These are phyloP conservation scores for Drosophila ogumai DNA, from an alignment of 1,140 invertebrate species.

Conservation along the genomic window DNA sequence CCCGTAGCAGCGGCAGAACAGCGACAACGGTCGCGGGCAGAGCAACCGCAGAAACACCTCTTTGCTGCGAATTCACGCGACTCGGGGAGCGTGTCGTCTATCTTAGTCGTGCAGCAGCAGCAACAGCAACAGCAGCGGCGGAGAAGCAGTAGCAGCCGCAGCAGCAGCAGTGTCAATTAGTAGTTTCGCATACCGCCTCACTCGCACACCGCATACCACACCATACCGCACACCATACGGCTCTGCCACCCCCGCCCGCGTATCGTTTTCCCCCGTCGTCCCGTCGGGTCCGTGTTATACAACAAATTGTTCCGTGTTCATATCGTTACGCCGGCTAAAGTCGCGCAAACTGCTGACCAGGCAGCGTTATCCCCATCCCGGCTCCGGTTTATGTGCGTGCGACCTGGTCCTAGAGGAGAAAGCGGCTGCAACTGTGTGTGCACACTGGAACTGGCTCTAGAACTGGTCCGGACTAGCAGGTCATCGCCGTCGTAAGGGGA, in stretches of 20 bases:
- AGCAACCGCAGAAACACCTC: constrained; percentile 47
- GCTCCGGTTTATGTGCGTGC: constrained; percentile 11
- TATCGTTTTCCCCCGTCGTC: constrained; percentile 18
- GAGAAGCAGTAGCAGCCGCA: constrained; percentile 40
- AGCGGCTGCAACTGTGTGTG: constrained; percentile 13
- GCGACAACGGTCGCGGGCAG: constrained; percentile 39
- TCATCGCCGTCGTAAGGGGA: constrained; percentile 38
- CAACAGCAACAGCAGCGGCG: constrained; percentile 29
- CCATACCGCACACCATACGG: constrained; percentile 9
- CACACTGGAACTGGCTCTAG: constrained; percentile 16
- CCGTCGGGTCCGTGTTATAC: constrained; percentile 63
- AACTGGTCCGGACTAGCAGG: constrained; percentile 21
- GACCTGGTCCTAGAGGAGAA: constrained; percentile 15
- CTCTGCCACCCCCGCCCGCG: constrained; percentile 21
- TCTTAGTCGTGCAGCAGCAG: constrained; percentile 69
- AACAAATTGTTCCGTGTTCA: constrained; percentile 68
- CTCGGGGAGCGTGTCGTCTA: constrained; percentile 52
- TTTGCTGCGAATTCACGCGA: constrained; percentile 41
- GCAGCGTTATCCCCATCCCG: constrained; percentile 7
- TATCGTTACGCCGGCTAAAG: constrained; percentile 58
- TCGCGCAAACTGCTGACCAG: constrained; percentile 7
- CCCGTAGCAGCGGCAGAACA: constrained; percentile 38
- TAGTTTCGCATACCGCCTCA: constrained; percentile 61
- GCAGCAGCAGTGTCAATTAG: constrained; percentile 64
- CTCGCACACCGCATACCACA: constrained; percentile 24